These are phyloP conservation scores for Orcinus orca DNA, from an alignment of 2,113 vertebrate genomes.

Conservation along the genomic window DNA sequence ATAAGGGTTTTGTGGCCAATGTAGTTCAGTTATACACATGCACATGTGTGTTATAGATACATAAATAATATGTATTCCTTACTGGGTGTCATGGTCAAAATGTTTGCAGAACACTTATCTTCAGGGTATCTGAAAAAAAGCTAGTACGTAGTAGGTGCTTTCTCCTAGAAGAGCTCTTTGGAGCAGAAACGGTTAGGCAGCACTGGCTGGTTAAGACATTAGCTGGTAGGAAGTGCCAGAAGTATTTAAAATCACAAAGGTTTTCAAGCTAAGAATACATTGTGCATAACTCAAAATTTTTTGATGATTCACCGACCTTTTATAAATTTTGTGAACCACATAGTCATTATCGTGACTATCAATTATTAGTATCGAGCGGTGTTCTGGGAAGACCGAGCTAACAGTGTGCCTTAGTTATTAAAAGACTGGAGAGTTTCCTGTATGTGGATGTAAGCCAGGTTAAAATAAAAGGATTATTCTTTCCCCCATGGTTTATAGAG, in stretches of 20 bases:
- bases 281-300: not conserved
- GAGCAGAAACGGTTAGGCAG: not conserved
- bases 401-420: not conserved
- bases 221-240: not conserved
- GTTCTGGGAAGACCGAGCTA: not conserved
- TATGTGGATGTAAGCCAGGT: not conserved
- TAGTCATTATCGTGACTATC: not conserved
- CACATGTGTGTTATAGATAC: not conserved
- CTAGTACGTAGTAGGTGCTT: not conserved
- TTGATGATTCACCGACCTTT: constrained; percentile 12
- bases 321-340: not conserved
- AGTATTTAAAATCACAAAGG: not conserved
- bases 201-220: not conserved
- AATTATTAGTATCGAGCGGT: not conserved
- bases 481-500: not conserved
- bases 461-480: constrained; percentile 33
- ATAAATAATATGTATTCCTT: not conserved
- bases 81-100: not conserved
- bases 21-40: not conserved
- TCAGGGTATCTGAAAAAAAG: not conserved
- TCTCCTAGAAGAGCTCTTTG: not conserved
- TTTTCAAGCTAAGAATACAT: not conserved
- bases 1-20: not conserved
- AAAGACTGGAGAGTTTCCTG: not conserved
- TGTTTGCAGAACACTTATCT: not conserved